phyloP scores from a whole-genome alignment of 2,888 invertebrate species.

The Thyatira batis region DNA sequence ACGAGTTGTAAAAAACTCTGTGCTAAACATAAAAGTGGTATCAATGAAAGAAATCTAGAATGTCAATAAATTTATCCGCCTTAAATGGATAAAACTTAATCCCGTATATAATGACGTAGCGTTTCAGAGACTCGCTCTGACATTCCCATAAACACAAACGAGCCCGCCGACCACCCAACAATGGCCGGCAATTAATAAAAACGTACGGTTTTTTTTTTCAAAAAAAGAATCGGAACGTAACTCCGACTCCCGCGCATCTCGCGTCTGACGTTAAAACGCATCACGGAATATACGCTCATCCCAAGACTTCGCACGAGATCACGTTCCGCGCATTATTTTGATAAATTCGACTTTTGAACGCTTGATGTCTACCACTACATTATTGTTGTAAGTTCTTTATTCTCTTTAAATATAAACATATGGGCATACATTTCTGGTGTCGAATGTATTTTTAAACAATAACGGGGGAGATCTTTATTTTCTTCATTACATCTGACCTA shows the following conservation, averaged over 20 bases:
- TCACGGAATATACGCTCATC: conserved; percentile 68
- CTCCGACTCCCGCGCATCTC: conserved; percentile 51
- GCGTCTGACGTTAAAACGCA: conserved; percentile 55
- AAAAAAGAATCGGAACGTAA: conserved; percentile 42
- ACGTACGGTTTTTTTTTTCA: conserved; percentile 27
- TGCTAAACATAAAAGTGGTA: neutral
- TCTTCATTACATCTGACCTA: neutral
- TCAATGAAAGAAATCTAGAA: neutral
- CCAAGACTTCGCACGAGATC: conserved; percentile 59
- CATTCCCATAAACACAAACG: conserved; percentile 40
- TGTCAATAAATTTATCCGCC: conserved; percentile 26
- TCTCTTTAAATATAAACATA: neutral
- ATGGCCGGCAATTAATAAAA: conserved; percentile 65
- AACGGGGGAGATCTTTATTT: no score
- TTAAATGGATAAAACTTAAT: conserved; percentile 33
- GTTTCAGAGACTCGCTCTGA: conserved; percentile 28
- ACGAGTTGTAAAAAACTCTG: neutral
- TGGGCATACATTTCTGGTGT: no score
- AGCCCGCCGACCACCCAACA: conserved; percentile 58
- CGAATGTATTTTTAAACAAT: no score
- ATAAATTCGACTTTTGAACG: conserved; percentile 61
- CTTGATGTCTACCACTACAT: conserved; percentile 2
- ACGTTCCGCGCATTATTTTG: conserved; percentile 76
- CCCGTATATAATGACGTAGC: conserved; percentile 26
- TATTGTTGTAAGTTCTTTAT: neutral